Conservation (phyloP, 2,888 invertebrate genomes). For the Cetonia aurata region DNA sequence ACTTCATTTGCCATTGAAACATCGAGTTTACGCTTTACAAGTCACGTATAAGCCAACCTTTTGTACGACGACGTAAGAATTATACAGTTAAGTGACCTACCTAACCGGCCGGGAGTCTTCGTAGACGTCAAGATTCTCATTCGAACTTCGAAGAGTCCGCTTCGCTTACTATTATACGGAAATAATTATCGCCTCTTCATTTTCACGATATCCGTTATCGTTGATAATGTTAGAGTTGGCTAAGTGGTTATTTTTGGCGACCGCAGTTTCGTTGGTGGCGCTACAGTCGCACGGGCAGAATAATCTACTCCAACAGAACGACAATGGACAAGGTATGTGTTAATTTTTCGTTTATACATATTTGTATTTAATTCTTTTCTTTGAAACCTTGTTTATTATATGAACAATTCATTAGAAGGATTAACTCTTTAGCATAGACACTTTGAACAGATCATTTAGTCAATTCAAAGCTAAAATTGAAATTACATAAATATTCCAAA, state of each 20-base stretch:
- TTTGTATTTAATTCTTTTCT: too few relatives aligned
- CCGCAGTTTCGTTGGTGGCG: constrained; percentile 69
- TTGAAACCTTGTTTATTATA: too few relatives aligned
- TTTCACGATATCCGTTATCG: constrained; percentile 1
- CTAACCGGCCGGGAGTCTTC: constrained; percentile 39
- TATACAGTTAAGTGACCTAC: constrained; percentile 60
- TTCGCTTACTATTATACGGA: constrained; percentile 33
- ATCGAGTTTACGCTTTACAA: constrained; percentile 1
- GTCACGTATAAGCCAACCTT: constrained; percentile 4
- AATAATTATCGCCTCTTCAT: constrained; percentile 12
- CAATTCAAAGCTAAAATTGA: too few relatives aligned
- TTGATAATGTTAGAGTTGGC: constrained; percentile 56
- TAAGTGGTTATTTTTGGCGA: constrained; percentile 70
- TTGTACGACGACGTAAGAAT: constrained; percentile 36
- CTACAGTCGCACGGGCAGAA: constrained; percentile 70
- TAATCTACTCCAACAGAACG: constrained; percentile 52
- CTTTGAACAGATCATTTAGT: too few relatives aligned
- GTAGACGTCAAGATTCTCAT: background rate
- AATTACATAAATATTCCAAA: too few relatives aligned
- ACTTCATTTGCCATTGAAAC: background rate
- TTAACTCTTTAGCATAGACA: too few relatives aligned
- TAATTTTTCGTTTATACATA: constrained; percentile 6
- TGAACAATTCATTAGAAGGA: too few relatives aligned
- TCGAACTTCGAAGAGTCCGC: constrained; percentile 27
- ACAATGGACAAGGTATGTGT: constrained; percentile 63